These are phyloP conservation scores for Pteronotus mesoamericanus DNA, from an alignment of 2,797 vertebrate species.

Conservation along the genomic window DNA sequence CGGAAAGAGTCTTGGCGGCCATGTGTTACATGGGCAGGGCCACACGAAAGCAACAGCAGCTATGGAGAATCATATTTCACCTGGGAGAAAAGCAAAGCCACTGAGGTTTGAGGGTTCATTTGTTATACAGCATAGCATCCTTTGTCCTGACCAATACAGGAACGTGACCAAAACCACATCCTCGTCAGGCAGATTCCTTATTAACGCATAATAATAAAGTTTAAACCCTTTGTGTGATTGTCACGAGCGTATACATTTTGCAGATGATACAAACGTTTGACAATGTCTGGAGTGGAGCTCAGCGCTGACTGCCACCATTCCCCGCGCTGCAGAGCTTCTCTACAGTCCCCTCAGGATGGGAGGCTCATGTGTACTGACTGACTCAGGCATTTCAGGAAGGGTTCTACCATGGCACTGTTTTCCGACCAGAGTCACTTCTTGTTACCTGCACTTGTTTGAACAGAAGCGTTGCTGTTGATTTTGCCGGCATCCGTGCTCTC, in stretches of 20 bases:
- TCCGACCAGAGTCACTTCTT: not conserved
- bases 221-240: not conserved
- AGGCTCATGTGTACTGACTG: not conserved
- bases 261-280: not conserved
- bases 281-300: not conserved
- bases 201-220: not conserved
- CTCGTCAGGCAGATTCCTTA: not conserved
- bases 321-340: not conserved
- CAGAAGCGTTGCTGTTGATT: not conserved
- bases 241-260: not conserved
- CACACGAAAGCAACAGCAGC: not conserved
- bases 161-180: not conserved
- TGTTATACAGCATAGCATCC: not conserved
- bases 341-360: not conserved
- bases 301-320: not conserved
- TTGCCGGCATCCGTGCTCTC: not conserved
- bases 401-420: not conserved
- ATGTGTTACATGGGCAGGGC: not conserved
- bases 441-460: not conserved
- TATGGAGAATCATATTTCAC: not conserved
- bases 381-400: not conserved
- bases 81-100: not conserved
- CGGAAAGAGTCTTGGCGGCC: not conserved
- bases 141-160: not conserved
- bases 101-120: not conserved